Evolutionary conservation across 2,797 vertebrate species (phyloP).

Genomic region (Tangara arthus): DNA sequence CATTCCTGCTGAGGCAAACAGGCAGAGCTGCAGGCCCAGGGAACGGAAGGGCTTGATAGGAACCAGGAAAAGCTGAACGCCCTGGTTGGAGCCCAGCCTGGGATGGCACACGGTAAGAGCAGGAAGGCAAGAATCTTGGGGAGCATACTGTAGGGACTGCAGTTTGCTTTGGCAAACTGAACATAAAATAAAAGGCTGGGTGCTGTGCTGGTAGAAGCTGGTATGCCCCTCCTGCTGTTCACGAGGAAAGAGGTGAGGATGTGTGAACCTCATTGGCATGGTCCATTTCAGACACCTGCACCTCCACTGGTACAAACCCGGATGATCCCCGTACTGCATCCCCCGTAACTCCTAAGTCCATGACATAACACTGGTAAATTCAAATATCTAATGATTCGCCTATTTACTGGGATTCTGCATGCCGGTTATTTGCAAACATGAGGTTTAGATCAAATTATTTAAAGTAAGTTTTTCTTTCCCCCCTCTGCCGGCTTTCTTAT

Average conservation of each 20-base stretch:
- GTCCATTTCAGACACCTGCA: neutral
- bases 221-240: rapidly evolving
- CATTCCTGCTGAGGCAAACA: neutral
- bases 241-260: rapidly evolving
- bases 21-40: neutral
- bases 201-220: neutral
- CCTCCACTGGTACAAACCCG: neutral
- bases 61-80: rapidly evolving
- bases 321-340: neutral
- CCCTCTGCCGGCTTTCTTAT: neutral
- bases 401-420: neutral
- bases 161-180: neutral
- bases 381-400: neutral
- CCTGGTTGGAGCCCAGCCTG: neutral
- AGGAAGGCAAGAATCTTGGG: neutral
- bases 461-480: neutral
- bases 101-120: neutral
- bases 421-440: neutral
- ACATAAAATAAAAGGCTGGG: neutral
- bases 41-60: neutral
- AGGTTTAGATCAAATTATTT: neutral
- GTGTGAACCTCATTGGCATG: neutral
- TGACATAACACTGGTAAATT: neutral
- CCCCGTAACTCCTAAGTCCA: neutral
- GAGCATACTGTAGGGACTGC: rapidly evolving